Conservation (phyloP, 2,797 vertebrate species). For the Argentina silus region DNA sequence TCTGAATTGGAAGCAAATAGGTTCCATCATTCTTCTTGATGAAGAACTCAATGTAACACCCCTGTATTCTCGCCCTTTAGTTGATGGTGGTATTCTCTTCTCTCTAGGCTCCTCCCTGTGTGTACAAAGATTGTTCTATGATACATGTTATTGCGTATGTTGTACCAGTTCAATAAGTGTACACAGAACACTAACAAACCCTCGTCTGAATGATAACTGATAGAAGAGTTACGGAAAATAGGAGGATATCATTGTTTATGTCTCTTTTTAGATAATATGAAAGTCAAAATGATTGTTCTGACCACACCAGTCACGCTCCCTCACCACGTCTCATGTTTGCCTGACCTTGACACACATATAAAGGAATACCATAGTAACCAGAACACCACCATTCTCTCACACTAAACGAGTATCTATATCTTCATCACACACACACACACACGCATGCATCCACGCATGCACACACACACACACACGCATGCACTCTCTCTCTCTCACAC, state of each 20-base stretch:
- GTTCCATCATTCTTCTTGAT: constrained; percentile 52
- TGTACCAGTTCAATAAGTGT: constrained; percentile 82
- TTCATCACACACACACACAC: neutral
- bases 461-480: neutral
- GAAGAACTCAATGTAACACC: constrained; percentile 62
- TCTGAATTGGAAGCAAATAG: constrained; percentile 54
- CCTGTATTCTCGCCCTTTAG: constrained; percentile 68
- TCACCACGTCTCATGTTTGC: constrained; percentile 46
- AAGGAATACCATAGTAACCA: constrained; percentile 31
- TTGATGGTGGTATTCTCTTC: constrained; percentile 68
- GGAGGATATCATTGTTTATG: constrained; percentile 72
- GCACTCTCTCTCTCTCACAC: neutral
- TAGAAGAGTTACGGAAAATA: constrained; percentile 48
- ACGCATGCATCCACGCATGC: constrained; percentile 6
- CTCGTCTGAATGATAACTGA: constrained; percentile 64
- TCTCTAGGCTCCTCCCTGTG: constrained; percentile 56
- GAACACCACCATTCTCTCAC: constrained; percentile 29
- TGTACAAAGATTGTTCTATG: constrained; percentile 71
- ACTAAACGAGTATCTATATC: constrained; percentile 16
- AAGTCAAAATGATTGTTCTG: constrained; percentile 45
- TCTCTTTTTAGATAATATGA: constrained; percentile 63
- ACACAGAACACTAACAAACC: constrained; percentile 68
- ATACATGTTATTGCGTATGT: constrained; percentile 82
- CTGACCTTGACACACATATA: constrained; percentile 24
- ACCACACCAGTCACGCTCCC: constrained; percentile 42